Percentiles rank a stretch among this genome's conserved stretches.
Evolutionary conservation across 2,113 vertebrate species (phyloP).

Genomic region (Tragelaphus scriptus): DNA sequence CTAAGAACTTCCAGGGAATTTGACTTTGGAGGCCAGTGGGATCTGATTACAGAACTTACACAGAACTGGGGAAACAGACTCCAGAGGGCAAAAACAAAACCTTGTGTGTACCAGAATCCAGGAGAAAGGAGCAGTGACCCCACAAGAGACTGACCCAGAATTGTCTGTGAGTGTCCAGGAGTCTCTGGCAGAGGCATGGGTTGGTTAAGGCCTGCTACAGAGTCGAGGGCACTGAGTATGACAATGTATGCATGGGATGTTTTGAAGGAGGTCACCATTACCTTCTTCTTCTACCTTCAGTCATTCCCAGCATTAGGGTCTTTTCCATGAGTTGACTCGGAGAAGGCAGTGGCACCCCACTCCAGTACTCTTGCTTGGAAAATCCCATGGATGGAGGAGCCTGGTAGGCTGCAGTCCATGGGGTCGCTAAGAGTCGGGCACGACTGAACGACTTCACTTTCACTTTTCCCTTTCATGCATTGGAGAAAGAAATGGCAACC

Average conservation of each 20-base stretch:
- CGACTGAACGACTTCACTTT: too few relatives aligned
- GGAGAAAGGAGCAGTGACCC: not conserved
- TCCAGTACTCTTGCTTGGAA: too few relatives aligned
- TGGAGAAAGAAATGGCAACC: too few relatives aligned
- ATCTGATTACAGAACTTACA: not conserved
- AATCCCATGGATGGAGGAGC: too few relatives aligned
- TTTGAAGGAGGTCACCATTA: not conserved
- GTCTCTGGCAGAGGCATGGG: not conserved
- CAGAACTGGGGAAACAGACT: not conserved
- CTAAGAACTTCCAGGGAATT: not conserved
- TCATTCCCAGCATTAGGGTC: not conserved
- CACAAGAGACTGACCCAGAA: not conserved
- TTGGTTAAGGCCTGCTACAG: not conserved
- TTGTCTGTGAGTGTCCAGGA: not conserved
- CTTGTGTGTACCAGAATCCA: not conserved
- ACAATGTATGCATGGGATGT: not conserved
- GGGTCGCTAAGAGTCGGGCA: too few relatives aligned
- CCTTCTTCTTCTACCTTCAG: not conserved
- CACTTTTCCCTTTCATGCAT: too few relatives aligned
- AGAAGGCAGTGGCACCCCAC: too few relatives aligned
- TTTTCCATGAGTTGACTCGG: not conserved
- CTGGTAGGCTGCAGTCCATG: too few relatives aligned
- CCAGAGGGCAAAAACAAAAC: not conserved
- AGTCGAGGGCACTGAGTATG: not conserved
- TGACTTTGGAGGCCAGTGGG: not conserved